These are phyloP conservation scores for Stramonita haemastoma DNA, from an alignment of 2,888 invertebrate species.

Conservation along the genomic window DNA sequence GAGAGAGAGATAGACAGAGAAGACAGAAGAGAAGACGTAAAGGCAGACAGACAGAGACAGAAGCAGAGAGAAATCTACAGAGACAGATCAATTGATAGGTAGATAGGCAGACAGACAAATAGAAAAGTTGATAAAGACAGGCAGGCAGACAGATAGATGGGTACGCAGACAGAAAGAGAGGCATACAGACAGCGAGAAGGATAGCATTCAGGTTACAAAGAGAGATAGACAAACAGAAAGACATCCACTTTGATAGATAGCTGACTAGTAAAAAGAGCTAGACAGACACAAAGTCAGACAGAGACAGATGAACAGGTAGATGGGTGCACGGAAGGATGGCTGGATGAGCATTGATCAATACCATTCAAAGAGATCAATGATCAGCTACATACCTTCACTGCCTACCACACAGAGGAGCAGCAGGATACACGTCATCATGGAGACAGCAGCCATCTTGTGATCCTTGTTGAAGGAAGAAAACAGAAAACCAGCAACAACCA, in stretches of 20 bases:
- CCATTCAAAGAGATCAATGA: no score
- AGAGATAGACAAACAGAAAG: no score
- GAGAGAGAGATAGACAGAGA: not conserved
- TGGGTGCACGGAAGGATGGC: no score
- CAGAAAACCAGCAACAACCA: no score
- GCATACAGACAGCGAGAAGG: not conserved
- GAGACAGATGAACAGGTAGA: no score
- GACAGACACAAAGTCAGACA: no score
- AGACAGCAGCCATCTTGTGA: not conserved
- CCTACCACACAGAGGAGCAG: not conserved
- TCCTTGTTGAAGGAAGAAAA: not conserved
- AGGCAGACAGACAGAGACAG: not conserved
- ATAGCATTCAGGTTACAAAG: no score
- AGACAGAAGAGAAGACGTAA: no score
- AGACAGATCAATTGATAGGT: not conserved
- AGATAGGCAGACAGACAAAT: not conserved
- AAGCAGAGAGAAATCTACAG: no score
- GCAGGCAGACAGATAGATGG: not conserved
- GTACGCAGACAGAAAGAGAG: not conserved
- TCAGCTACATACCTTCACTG: not conserved
- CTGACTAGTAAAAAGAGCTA: no score
- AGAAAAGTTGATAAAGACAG: not conserved
- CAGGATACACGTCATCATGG: not conserved
- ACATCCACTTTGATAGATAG: no score
- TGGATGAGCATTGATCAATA: no score